phyloP scores from a whole-genome alignment of 2,797 vertebrate genomes.

The Staurois parvus region DNA sequence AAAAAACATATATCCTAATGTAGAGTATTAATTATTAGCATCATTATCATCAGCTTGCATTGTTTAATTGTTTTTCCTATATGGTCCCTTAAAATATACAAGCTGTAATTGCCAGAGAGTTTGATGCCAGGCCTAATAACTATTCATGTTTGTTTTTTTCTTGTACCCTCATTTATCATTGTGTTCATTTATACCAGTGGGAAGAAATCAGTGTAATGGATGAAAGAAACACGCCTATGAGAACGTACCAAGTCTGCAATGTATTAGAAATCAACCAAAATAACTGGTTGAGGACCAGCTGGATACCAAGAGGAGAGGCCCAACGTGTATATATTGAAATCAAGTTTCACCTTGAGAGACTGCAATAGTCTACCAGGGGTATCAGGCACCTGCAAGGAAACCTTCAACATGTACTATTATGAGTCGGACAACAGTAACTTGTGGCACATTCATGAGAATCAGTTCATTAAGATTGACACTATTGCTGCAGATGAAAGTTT shows the following conservation, averaged over 20 bases:
- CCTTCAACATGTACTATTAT: constrained; percentile 87
- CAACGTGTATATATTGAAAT: constrained; percentile 86
- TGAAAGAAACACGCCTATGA: constrained; percentile 84
- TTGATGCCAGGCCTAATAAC: neutral
- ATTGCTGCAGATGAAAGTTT: constrained; percentile 88
- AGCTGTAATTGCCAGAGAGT: neutral
- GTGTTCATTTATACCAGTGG: constrained; percentile 74
- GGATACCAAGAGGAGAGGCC: constrained; percentile 82
- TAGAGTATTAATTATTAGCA: no score
- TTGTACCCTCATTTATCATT: neutral
- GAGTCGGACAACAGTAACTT: constrained; percentile 83
- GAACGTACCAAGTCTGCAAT: constrained; percentile 86
- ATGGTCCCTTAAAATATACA: neutral
- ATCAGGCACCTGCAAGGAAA: constrained; percentile 86
- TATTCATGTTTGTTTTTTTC: neutral
- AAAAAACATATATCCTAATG: neutral
- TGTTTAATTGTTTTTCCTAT: no score
- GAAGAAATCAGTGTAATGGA: constrained; percentile 90
- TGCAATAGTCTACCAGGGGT: constrained; percentile 86
- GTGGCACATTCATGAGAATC: constrained; percentile 85
- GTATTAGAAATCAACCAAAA: constrained; percentile 87
- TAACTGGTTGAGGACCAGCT: constrained; percentile 86
- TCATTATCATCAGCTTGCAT: no score
- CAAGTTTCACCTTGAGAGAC: constrained; percentile 86
- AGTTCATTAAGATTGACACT: constrained; percentile 86